These are phyloP conservation scores for Whitmania pigra DNA, from an alignment of 1,140 invertebrate species.

Conservation along the genomic window DNA sequence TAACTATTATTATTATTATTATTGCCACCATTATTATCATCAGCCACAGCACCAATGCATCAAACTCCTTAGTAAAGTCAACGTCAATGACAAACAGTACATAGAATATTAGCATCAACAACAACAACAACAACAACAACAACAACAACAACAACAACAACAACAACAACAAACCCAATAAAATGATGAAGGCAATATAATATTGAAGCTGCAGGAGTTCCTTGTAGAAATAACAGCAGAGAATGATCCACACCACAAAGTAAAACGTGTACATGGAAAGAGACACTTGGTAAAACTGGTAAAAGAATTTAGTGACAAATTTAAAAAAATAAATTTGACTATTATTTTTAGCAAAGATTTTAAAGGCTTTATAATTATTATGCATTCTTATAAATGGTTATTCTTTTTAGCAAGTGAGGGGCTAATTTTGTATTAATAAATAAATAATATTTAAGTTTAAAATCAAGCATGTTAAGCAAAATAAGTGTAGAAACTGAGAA, in stretches of 20 bases:
- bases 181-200: constrained; percentile 80
- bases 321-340: too few relatives aligned
- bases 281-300: constrained; percentile 76
- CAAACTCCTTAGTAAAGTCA: not conserved
- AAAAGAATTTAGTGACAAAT: constrained; percentile 17
- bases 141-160: constrained; percentile 2
- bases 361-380: too few relatives aligned
- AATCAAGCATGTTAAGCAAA: too few relatives aligned
- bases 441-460: too few relatives aligned
- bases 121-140: not conserved
- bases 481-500: too few relatives aligned
- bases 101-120: too few relatives aligned
- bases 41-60: not conserved
- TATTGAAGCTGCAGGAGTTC: constrained; percentile 85
- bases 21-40: not conserved
- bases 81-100: not conserved
- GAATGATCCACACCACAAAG: constrained; percentile 66
- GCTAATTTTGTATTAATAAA: too few relatives aligned
- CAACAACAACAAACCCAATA: constrained; percentile 51
- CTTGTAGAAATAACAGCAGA: constrained; percentile 73
- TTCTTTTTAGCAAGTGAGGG: too few relatives aligned
- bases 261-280: constrained; percentile 71
- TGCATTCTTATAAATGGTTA: too few relatives aligned
- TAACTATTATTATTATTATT: not conserved
- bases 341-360: too few relatives aligned